Conservation (phyloP, 2,888 invertebrate genomes). For the Torymus auratus region DNA sequence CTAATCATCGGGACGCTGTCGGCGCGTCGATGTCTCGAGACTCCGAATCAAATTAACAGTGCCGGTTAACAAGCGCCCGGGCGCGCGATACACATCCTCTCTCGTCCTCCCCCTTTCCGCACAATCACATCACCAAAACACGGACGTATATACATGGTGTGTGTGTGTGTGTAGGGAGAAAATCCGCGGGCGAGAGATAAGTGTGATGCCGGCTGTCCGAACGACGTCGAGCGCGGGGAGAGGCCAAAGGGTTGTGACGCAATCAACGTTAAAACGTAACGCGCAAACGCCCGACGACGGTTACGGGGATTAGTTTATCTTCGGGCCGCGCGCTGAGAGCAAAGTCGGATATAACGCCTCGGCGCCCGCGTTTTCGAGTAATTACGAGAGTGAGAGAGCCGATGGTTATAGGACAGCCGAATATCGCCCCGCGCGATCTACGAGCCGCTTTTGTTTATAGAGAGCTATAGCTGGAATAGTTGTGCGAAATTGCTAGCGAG, state of each 20-base stretch:
- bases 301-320: constrained; percentile 77
- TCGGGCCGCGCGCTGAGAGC: constrained; percentile 60
- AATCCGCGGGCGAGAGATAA: constrained; percentile 69
- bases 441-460: constrained; percentile 53
- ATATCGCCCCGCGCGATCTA: constrained; percentile 38
- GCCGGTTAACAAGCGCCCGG: constrained; percentile 69
- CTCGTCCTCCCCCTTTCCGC: neutral
- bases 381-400: constrained; percentile 56
- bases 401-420: constrained; percentile 39
- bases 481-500: constrained; percentile 11
- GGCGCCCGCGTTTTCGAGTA: constrained; percentile 57
- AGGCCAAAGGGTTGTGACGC: constrained; percentile 74
- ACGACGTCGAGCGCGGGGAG: constrained; percentile 63
- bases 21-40: constrained; percentile 38
- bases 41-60: constrained; percentile 69
- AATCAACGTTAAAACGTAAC: constrained; percentile 76
- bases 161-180: too few relatives aligned
- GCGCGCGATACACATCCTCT: constrained; percentile 16
- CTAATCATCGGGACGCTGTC: constrained; percentile 45
- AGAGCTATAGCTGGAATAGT: neutral
- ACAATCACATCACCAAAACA: too few relatives aligned
- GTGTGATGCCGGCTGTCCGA: constrained; percentile 76
- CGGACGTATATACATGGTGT: too few relatives aligned
- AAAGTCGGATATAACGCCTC: constrained; percentile 46
- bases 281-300: constrained; percentile 68